Conservation (phyloP, 2,113 vertebrate genomes). For the Crotalus horridus region DNA sequence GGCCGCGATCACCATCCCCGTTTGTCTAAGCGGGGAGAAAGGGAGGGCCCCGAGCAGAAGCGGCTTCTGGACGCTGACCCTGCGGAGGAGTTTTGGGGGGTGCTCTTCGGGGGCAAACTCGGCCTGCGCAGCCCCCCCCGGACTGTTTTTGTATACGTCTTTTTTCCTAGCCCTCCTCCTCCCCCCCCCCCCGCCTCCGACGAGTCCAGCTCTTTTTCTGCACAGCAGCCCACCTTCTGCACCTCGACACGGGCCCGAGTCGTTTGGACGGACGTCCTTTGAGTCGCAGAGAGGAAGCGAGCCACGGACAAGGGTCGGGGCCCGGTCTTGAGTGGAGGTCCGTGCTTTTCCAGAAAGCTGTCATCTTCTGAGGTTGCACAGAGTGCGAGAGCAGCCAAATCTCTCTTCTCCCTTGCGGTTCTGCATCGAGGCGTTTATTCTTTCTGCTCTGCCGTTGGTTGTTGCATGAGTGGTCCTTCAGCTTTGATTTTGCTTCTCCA, state of each 20-base stretch:
- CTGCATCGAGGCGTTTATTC: conserved; percentile 35
- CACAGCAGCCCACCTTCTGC: conserved; percentile 63
- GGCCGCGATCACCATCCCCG: conserved; percentile 36
- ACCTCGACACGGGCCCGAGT: conserved; percentile 58
- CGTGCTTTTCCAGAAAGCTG: conserved; percentile 50
- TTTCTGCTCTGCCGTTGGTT: conserved; percentile 24
- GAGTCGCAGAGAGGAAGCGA: conserved; percentile 52
- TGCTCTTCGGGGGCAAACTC: conserved; percentile 48
- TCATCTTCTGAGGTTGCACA: conserved; percentile 31
- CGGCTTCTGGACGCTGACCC: conserved; percentile 40
- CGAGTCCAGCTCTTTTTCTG: conserved; percentile 37
- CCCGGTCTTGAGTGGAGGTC: conserved; percentile 52
- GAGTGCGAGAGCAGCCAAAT: conserved; percentile 24
- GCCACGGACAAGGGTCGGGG: conserved; percentile 58
- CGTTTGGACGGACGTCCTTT: conserved; percentile 66
- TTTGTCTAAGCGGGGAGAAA: background rate
- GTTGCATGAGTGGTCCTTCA: conserved; percentile 52
- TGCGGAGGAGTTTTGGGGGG: background rate
- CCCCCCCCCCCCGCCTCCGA: background rate
- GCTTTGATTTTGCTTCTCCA: background rate
- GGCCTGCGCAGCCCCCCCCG: conserved; percentile 48
- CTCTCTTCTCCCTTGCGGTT: conserved; percentile 3
- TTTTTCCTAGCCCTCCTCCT: background rate
- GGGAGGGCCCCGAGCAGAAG: conserved; percentile 17
- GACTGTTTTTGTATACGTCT: conserved; percentile 61